phyloP scores from a whole-genome alignment of 2,113 vertebrate species.

The Halcyon malimbica region DNA sequence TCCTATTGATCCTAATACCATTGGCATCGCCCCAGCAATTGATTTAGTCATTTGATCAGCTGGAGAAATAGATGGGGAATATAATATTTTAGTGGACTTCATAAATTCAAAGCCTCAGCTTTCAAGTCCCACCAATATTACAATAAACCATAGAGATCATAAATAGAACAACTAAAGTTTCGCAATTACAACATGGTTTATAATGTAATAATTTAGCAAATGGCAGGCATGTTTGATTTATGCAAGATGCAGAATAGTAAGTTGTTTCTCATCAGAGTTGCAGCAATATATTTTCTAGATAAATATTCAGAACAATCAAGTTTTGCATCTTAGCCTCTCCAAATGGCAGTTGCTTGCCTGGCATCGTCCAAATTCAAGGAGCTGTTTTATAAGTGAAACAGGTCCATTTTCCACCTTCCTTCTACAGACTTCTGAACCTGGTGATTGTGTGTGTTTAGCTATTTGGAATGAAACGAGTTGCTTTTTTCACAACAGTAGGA shows the following conservation, averaged over 20 bases:
- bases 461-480: accelerated
- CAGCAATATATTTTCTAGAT: background rate
- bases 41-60: conserved; percentile 81
- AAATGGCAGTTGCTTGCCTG: background rate
- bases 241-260: background rate
- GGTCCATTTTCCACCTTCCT: background rate
- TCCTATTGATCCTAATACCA: conserved; percentile 77
- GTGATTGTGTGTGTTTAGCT: background rate
- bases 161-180: conserved; percentile 74
- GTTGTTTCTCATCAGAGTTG: background rate
- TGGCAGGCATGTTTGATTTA: conserved; percentile 41
- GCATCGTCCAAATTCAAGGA: background rate
- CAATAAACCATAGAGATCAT: conserved; percentile 66
- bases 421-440: background rate
- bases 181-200: conserved; percentile 75
- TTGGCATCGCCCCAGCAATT: conserved; percentile 77
- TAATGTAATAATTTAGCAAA: conserved; percentile 59
- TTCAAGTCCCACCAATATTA: conserved; percentile 76
- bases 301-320: background rate
- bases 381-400: background rate
- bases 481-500: background rate
- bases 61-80: conserved; percentile 59
- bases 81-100: conserved; percentile 80
- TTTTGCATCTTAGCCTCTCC: background rate
- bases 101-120: conserved; percentile 77